A percentile compares a stretch with the other conserved stretches of the same genome.
Evolutionary conservation across 2,797 vertebrate species (phyloP).

Genomic region (Buphagus erythrorhynchus): DNA sequence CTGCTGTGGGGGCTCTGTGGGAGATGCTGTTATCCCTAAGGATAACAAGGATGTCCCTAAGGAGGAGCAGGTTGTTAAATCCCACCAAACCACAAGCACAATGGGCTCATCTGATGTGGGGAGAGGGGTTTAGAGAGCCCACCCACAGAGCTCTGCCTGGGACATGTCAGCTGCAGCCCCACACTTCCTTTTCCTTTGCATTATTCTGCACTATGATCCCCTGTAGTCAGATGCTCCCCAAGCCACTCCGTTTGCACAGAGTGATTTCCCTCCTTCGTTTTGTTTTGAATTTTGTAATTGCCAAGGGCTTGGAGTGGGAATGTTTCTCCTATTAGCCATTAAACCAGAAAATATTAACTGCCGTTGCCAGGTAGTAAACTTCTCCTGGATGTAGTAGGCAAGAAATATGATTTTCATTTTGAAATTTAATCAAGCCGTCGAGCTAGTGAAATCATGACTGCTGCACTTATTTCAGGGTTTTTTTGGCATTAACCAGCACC

Average conservation of each 20-base stretch:
- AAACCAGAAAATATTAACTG: not conserved
- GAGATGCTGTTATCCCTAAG: accelerated
- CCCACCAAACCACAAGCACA: not conserved
- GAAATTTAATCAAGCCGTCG: not conserved
- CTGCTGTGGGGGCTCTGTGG: not conserved
- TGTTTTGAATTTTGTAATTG: not conserved
- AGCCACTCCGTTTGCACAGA: accelerated
- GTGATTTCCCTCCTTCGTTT: accelerated
- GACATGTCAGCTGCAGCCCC: accelerated
- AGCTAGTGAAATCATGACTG: not conserved
- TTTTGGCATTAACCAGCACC: not conserved
- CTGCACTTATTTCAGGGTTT: not conserved
- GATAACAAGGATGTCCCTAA: too few relatives aligned
- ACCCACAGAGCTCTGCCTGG: not conserved
- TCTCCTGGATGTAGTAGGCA: not conserved
- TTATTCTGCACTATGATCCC: not conserved
- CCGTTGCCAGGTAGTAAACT: not conserved
- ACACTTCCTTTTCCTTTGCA: not conserved
- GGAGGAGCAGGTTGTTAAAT: not conserved
- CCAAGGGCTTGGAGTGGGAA: not conserved
- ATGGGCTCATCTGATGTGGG: accelerated
- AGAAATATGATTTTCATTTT: not conserved
- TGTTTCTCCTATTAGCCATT: not conserved
- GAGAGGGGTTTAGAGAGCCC: not conserved
- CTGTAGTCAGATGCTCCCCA: not conserved